Percentiles rank a stretch among this genome's conserved stretches.
These are phyloP conservation scores for Furcula furcula DNA, from an alignment of 2,888 invertebrate genomes.

Conservation along the genomic window DNA sequence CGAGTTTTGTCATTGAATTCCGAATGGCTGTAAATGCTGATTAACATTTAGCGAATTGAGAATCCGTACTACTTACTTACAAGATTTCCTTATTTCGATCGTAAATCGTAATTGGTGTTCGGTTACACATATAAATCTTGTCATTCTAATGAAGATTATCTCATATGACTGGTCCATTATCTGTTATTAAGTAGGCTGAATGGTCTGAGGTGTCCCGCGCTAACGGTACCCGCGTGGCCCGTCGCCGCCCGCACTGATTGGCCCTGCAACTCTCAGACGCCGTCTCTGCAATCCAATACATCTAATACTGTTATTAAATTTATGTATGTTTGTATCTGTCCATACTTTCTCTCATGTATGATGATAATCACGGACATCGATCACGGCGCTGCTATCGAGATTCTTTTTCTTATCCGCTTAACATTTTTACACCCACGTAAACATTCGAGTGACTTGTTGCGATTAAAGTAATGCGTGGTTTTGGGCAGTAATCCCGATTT, in stretches of 20 bases:
- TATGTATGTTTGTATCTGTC: slow-evolving; percentile 63
- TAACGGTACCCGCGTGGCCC: slow-evolving; percentile 61
- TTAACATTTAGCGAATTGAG: slow-evolving; percentile 31
- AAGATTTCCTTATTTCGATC: slow-evolving; percentile 20
- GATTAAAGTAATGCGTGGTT: neutral
- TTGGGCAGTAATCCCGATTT: slow-evolving; percentile 5
- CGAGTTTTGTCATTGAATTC: slow-evolving; percentile 36
- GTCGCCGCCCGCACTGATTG: slow-evolving; percentile 49
- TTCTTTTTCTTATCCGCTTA: slow-evolving; percentile 52
- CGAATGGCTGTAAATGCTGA: slow-evolving; percentile 30
- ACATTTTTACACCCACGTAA: slow-evolving; percentile 54
- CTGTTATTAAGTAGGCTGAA: slow-evolving; percentile 60
- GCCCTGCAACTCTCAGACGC: slow-evolving; percentile 66
- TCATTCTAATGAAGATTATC: slow-evolving; percentile 37
- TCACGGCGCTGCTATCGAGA: slow-evolving; percentile 56
- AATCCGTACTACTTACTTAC: slow-evolving; percentile 25
- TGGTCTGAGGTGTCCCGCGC: slow-evolving; percentile 49
- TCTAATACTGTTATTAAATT: slow-evolving; percentile 77
- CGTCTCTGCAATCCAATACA: slow-evolving; percentile 72
- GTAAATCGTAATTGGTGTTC: slow-evolving; percentile 7
- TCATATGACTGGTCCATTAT: slow-evolving; percentile 58
- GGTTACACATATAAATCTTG: slow-evolving; percentile 25
- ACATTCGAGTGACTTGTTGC: slow-evolving; percentile 8
- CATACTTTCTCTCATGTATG: slow-evolving; percentile 69
- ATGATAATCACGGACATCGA: slow-evolving; percentile 64